A percentile compares a stretch with the other conserved stretches of the same genome.
Conservation (phyloP, 2,888 invertebrate species). For the Alentia gelatinosa region DNA sequence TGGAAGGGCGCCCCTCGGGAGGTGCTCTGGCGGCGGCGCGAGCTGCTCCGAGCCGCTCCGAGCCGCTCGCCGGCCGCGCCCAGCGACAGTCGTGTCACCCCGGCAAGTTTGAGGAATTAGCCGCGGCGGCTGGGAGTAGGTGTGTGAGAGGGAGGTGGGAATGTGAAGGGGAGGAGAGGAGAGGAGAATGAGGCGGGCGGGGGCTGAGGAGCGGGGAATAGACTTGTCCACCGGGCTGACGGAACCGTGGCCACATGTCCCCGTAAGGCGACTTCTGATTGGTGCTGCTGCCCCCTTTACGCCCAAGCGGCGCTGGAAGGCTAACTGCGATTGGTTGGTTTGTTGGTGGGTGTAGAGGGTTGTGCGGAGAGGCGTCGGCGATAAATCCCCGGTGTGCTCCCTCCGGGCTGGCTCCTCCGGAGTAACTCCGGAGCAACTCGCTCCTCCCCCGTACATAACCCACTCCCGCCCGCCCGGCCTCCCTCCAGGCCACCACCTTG, state of each 20-base stretch:
- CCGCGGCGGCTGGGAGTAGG: background rate
- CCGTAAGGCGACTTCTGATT: conserved; percentile 8
- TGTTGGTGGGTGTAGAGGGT: background rate
- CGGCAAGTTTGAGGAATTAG: conserved; percentile 32
- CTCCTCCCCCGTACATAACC: background rate
- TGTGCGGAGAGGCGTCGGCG: background rate
- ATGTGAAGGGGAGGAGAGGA: background rate
- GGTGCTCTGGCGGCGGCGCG: background rate
- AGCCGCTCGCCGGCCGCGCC: background rate
- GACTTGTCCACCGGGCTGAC: background rate
- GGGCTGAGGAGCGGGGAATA: background rate
- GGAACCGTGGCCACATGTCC: background rate
- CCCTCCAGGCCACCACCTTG: conserved; percentile 26
- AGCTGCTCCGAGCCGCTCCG: background rate
- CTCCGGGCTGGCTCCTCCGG: background rate
- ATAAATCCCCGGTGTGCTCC: conserved; percentile 1
- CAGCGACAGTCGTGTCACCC: conserved; percentile 7
- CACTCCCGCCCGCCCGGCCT: background rate
- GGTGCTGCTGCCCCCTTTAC: background rate
- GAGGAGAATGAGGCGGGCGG: background rate
- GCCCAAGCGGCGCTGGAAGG: background rate
- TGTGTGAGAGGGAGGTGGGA: background rate
- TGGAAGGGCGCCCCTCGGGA: conserved; percentile 1
- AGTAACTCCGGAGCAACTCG: background rate
- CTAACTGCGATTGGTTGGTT: background rate